Evolutionary conservation across 2,113 vertebrate genomes (phyloP), one percentile per base, ranked within the genome.

Genomic region (Spermophilus dauricus): DNA sequence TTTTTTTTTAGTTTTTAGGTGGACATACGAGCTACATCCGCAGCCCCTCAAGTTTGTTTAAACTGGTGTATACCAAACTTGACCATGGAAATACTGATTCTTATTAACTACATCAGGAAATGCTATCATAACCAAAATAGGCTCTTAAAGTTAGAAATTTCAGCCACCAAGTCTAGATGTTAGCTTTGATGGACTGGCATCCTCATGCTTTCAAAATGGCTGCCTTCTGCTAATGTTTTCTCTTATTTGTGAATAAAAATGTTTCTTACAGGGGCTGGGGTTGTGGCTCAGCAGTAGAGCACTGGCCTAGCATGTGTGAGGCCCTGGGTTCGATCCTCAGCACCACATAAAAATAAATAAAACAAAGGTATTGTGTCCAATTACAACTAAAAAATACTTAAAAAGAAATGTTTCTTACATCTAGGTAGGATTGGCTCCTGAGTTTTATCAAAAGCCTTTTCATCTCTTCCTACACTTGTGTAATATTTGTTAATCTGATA

Each of bases 401-500:
- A 45, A 45, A 45, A 45, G 8, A 45, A 45, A 45, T 45, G 45
- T 45, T 96, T 76, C 5, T 91, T 76, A 5, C 69, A 20, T 58
- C 32, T 81, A 76, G 86, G 82, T 86, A 39, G 48, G 30, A 37
- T 17, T 90, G 82, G 22, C 37, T 81, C 32, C 82, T 82, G 82
- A 69, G 48, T 91, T 70, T 84, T 87, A 61, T 87, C 18, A 91
- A 61, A 82, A 61, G 48, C 10, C 45, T 70, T 75, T 86, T 94
- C 45, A 67, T 89, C 48, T 61, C 11, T 51, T 93, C 5, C 48
- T 94, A 20, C 10, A 58, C 7, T 37, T 72, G 24, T 75, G 8
- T 53, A 37, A 34, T 77, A 89, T 80, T 89, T 75, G n/a, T 85
- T 67, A 65, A 22, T 65, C 20, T 89, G 73, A 37, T 72, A 12